These are phyloP conservation scores for Uria lomvia DNA, from an alignment of 2,113 vertebrate species.

Conservation along the genomic window DNA sequence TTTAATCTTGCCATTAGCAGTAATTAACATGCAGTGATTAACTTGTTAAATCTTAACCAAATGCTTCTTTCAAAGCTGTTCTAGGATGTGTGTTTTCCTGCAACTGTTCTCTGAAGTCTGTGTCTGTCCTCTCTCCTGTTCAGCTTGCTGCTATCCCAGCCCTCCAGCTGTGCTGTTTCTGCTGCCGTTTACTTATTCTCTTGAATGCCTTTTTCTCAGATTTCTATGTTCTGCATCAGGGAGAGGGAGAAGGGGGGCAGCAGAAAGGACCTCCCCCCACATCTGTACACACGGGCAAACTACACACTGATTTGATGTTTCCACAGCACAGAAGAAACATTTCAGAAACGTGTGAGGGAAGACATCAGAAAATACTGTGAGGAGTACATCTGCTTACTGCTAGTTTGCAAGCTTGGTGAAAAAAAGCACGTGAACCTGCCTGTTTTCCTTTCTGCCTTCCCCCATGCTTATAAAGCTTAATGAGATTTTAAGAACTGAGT, in stretches of 20 bases:
- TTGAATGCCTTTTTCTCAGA: neutral
- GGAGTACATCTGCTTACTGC: neutral
- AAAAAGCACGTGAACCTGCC: neutral
- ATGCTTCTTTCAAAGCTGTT: neutral
- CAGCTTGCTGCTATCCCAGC: neutral
- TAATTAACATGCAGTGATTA: neutral
- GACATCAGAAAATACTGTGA: neutral
- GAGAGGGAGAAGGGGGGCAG: accelerated
- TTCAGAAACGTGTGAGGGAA: neutral
- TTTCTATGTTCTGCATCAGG: neutral
- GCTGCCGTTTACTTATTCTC: neutral
- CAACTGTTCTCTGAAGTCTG: neutral
- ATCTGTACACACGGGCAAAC: neutral
- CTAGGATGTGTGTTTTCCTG: neutral
- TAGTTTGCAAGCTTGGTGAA: neutral
- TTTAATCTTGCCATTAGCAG: conserved; percentile 37
- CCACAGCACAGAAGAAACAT: neutral
- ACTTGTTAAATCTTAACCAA: neutral
- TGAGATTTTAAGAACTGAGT: conserved; percentile 50
- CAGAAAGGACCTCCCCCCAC: neutral
- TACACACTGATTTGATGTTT: neutral
- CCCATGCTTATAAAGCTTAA: conserved; percentile 39
- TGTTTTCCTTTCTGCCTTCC: neutral
- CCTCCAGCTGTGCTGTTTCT: neutral
- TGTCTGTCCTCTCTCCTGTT: neutral